Percentiles rank a stretch among this genome's conserved stretches.
These are phyloP conservation scores for Lochmaea crataegi DNA, from an alignment of 2,888 invertebrate species.

Conservation along the genomic window DNA sequence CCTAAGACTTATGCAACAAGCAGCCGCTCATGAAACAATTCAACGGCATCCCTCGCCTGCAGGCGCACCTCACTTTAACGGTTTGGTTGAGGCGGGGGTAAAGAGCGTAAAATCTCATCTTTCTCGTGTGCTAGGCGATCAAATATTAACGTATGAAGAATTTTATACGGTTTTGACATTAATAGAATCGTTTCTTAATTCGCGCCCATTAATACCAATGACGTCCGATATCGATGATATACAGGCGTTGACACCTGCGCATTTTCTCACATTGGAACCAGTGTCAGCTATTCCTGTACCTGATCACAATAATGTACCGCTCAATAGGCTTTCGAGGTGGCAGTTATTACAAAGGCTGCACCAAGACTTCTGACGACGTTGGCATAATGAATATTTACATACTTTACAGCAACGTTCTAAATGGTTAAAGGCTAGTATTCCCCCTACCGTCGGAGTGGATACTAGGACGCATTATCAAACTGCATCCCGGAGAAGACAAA, in stretches of 20 bases:
- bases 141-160: too few relatives aligned
- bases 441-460: too few relatives aligned
- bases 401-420: neutral
- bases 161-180: too few relatives aligned
- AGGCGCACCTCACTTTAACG: too few relatives aligned
- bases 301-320: neutral
- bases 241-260: neutral
- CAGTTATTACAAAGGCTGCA: slow-evolving; percentile 2
- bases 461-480: too few relatives aligned
- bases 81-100: too few relatives aligned
- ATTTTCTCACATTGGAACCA: neutral
- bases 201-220: neutral
- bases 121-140: too few relatives aligned
- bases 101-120: too few relatives aligned
- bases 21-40: neutral
- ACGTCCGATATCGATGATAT: neutral
- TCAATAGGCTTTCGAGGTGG: slow-evolving; percentile 3
- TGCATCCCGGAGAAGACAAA: too few relatives aligned
- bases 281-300: neutral
- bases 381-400: neutral
- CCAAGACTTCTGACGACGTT: neutral
- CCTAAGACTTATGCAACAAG: neutral
- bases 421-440: too few relatives aligned
- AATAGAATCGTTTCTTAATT: too few relatives aligned
- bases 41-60: too few relatives aligned